Percentiles rank a stretch among this genome's conserved stretches.
Evolutionary conservation across 2,888 invertebrate genomes (phyloP).

Genomic region (Ophioninae sp.): DNA sequence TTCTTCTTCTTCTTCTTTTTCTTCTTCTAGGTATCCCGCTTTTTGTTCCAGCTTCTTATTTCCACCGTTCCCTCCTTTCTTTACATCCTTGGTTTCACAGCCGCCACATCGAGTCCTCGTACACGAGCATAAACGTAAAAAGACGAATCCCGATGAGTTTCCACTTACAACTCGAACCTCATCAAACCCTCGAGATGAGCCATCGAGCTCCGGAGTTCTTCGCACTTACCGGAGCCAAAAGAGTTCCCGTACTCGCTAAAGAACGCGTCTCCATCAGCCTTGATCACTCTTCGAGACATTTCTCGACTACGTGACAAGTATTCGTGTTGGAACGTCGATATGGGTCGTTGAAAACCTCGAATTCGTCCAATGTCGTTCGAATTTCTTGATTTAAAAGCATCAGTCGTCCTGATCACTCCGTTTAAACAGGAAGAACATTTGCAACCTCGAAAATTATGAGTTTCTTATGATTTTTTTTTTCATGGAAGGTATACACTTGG

Average conservation of each 20-base stretch:
- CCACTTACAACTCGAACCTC: slow-evolving; percentile 49
- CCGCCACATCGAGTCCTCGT: slow-evolving; percentile 39
- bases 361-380: too few species aligned
- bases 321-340: background rate
- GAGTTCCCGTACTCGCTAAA: slow-evolving; percentile 73
- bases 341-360: background rate
- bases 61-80: slow-evolving; percentile 36
- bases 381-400: too few species aligned
- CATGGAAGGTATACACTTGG: too few species aligned
- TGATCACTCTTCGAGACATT: background rate
- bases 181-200: slow-evolving; percentile 21
- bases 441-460: too few species aligned
- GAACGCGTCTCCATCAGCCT: slow-evolving; percentile 55
- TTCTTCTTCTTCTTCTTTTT: slow-evolving; percentile 78
- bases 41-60: slow-evolving; percentile 57
- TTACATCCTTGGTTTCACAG: slow-evolving; percentile 53
- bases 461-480: too few species aligned
- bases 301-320: background rate
- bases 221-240: slow-evolving; percentile 61
- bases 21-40: slow-evolving; percentile 72
- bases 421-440: too few species aligned
- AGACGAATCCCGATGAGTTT: slow-evolving; percentile 43
- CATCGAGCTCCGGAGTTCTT: slow-evolving; percentile 64
- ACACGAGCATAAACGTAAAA: background rate
- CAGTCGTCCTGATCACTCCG: too few species aligned